Evolutionary conservation across 2,113 vertebrate genomes (phyloP).

Genomic region (Vimba vimba): DNA sequence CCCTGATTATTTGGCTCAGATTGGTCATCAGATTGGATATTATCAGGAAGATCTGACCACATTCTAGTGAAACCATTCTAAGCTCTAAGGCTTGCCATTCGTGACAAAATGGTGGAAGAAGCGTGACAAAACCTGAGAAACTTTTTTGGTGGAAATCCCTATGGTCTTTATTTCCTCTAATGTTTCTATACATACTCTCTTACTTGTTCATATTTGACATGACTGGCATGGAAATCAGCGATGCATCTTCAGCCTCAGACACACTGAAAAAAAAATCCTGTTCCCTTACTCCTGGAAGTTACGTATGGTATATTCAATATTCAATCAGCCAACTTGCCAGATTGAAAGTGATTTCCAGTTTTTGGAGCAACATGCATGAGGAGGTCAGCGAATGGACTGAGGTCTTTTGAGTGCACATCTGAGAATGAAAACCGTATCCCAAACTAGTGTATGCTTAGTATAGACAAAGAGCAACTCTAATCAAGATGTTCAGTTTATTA

Average conservation of each 20-base stretch:
- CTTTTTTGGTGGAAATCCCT: neutral
- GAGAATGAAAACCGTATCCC: neutral
- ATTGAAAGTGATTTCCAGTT: neutral
- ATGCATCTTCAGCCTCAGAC: neutral
- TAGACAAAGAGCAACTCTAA: neutral
- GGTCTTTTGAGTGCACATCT: neutral
- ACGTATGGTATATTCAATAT: neutral
- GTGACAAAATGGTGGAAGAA: neutral
- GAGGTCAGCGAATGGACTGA: too few species aligned
- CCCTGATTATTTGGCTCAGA: neutral
- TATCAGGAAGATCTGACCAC: constrained; percentile 35
- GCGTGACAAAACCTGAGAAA: neutral
- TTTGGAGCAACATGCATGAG: neutral
- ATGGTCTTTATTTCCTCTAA: neutral
- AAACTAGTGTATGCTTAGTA: neutral
- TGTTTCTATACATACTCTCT: neutral
- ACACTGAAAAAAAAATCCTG: too few species aligned
- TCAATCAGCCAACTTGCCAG: neutral
- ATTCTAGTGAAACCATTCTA: constrained; percentile 60
- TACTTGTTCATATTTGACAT: neutral
- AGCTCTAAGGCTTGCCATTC: constrained; percentile 12
- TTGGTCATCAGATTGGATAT: neutral
- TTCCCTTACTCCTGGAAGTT: too few species aligned
- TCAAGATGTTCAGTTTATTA: constrained; percentile 36
- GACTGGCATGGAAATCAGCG: neutral